phyloP scores from a whole-genome alignment of 2,797 vertebrate species.

The Centropyge bicolor region DNA sequence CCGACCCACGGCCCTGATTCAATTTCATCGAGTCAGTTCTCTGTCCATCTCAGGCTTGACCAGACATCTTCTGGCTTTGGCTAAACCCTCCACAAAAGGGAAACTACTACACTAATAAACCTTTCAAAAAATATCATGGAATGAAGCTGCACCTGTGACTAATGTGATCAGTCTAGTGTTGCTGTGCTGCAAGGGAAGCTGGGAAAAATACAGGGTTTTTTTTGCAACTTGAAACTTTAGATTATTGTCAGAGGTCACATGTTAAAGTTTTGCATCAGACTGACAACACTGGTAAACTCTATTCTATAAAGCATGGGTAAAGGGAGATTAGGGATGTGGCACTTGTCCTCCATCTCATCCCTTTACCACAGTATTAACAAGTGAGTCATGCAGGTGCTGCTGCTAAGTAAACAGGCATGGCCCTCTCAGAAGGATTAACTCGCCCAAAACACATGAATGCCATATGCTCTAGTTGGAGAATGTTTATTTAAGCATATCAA shows the following conservation, averaged over 20 bases:
- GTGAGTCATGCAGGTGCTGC: conserved; percentile 39
- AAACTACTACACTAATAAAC: neutral
- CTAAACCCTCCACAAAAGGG: conserved; percentile 12
- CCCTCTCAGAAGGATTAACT: conserved; percentile 37
- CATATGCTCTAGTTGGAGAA: conserved; percentile 26
- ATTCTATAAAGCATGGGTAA: neutral
- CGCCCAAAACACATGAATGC: conserved; percentile 20
- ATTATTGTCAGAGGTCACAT: neutral
- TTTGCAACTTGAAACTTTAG: neutral
- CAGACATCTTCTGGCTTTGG: conserved; percentile 13
- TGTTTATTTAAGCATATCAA: conserved; percentile 31
- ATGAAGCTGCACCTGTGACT: neutral
- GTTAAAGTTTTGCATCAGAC: neutral
- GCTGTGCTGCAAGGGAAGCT: neutral
- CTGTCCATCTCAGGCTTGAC: conserved; percentile 40
- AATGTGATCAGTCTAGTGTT: neutral
- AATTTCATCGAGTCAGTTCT: conserved; percentile 80
- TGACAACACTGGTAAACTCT: neutral
- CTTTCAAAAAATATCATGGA: too few relatives aligned
- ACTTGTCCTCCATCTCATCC: conserved; percentile 15
- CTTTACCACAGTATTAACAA: conserved; percentile 23
- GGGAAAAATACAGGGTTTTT: neutral
- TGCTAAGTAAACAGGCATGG: conserved; percentile 1
- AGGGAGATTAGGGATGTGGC: neutral
- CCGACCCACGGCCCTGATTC: conserved; percentile 62